Evolutionary conservation across 1,140 invertebrate species (phyloP).

Genomic region (Antheraea pernyi): DNA sequence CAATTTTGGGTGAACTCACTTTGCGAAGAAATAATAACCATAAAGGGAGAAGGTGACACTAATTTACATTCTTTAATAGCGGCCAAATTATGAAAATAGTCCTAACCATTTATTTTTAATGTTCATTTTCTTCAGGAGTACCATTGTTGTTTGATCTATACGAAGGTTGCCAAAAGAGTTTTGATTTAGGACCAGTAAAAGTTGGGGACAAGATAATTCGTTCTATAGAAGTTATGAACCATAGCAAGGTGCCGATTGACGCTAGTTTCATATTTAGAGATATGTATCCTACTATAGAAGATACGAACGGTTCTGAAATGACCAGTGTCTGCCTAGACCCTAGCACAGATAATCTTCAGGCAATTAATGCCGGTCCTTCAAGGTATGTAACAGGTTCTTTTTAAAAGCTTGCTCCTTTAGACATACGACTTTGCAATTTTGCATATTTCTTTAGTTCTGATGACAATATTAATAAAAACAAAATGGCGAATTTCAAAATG

Average conservation of each 20-base stretch:
- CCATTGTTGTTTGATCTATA: slow-evolving; percentile 64
- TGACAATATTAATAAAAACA: too few species aligned
- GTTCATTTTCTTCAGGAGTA: slow-evolving; percentile 44
- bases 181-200: slow-evolving; percentile 64
- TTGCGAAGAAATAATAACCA: slow-evolving; percentile 62
- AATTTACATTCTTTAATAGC: background rate
- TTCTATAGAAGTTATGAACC: slow-evolving; percentile 70
- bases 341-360: slow-evolving; percentile 21
- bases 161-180: slow-evolving; percentile 71
- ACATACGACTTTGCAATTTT: too few species aligned
- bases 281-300: slow-evolving; percentile 50
- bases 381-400: slow-evolving; percentile 32
- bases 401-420: too few species aligned
- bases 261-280: slow-evolving; percentile 61
- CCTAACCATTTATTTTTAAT: background rate
- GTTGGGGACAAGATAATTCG: slow-evolving; percentile 61
- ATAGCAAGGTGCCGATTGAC: slow-evolving; percentile 67
- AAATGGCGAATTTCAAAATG: too few species aligned
- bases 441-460: too few species aligned
- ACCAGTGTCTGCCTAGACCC: slow-evolving; percentile 61
- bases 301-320: slow-evolving; percentile 50
- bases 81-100: too few species aligned
- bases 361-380: slow-evolving; percentile 33
- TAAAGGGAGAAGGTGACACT: slow-evolving; percentile 63
- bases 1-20: slow-evolving; percentile 70